Base-by-base conservation (phyloP, 2,888 invertebrate species). In the Acrobasis consociella region DNA sequence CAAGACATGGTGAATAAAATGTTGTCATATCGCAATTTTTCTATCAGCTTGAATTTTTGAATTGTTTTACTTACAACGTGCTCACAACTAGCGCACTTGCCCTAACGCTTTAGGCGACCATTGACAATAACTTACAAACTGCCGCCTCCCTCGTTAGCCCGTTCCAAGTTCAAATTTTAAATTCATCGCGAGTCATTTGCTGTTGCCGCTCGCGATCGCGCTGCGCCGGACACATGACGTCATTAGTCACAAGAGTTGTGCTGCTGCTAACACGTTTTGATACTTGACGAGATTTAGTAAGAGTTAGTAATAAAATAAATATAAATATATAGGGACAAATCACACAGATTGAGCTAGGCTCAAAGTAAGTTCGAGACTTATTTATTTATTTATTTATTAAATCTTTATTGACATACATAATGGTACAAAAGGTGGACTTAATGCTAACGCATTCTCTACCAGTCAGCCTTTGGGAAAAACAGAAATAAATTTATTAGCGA, bases 151-250 rank as follows among this genome's bases (percentile, higher is more conserved):
- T 91, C 87, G 91, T 91, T 91, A 91, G 82, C 78, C 39, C 50
- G 84, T 80, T 80, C 78, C 78, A 81, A 86, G 86, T 87, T 86
- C 84, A 80, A 90, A 89, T 88, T 91, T 91, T 89, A 91, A 91
- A 91, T 90, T 91, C 90, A 91, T 91, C 80, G 83, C 91, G 90
- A 91, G 88, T 88, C 92, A 92, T 92, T 92, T 91, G 86, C 86
- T 78, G 78, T 81, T 76, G 74, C 75, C 75, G 76, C 72, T 78
- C 75, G 83, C 83, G 84, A 87, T 86, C 72, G 78, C 80, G 72
- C 87, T 91, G 91, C 81, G 81, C 89, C 89, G 87, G 91, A 91
- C 91, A 89, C 85, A 84, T 90, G 86, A 89, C 91, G 91, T 90
- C 91, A 91, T 92, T 92, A 89, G 87, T 91, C 87, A 90, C 79